Evolutionary conservation across 2,888 invertebrate genomes (phyloP).

Genomic region (Drymonia ruficornis): DNA sequence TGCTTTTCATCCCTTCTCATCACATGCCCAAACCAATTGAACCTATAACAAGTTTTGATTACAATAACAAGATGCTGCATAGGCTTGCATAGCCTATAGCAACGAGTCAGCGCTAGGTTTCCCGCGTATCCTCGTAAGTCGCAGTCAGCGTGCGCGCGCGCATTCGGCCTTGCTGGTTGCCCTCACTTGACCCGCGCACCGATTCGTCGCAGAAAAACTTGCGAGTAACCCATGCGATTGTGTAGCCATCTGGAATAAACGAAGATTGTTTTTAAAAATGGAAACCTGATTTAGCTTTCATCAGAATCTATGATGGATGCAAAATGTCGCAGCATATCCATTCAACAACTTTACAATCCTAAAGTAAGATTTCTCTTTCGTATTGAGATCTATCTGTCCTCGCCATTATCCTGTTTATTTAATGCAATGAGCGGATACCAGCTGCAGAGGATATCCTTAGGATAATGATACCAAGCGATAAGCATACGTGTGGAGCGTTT

Average conservation of each 20-base stretch:
- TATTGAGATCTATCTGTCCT: neutral
- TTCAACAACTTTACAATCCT: too few species aligned
- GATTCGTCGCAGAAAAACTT: neutral
- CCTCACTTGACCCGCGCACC: neutral
- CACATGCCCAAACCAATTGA: too few species aligned
- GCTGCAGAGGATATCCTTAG: neutral
- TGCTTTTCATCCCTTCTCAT: too few species aligned
- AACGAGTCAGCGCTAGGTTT: neutral
- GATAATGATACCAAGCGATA: neutral
- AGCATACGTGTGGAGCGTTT: neutral
- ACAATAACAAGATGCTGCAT: too few species aligned
- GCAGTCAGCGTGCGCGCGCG: constrained; percentile 4
- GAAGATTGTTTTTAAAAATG: too few species aligned
- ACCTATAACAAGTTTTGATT: too few species aligned
- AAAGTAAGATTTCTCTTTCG: too few species aligned
- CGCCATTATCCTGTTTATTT: neutral
- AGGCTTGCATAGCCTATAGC: neutral
- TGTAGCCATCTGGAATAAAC: too few species aligned
- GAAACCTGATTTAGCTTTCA: too few species aligned
- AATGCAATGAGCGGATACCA: constrained; percentile 1
- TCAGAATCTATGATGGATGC: too few species aligned
- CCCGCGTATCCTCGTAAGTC: neutral
- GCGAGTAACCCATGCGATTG: neutral
- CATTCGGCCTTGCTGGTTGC: constrained; percentile 1
- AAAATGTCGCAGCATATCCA: too few species aligned